Evolutionary conservation across 2,888 invertebrate species (phyloP).

Genomic region (Lasius platythorax): DNA sequence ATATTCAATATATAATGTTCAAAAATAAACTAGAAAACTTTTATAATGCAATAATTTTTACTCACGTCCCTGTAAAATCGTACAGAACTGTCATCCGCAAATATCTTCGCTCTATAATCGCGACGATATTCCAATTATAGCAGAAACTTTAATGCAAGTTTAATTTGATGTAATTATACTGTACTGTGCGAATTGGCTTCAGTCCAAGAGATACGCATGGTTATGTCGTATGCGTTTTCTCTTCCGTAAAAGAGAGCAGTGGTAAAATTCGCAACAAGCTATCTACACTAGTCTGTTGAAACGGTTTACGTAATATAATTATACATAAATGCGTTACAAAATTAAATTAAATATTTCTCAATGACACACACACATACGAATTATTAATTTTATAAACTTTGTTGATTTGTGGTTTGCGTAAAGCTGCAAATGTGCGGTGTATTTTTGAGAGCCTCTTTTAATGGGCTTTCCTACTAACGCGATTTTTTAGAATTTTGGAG

Average conservation of each 20-base stretch:
- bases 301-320: neutral
- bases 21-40: neutral
- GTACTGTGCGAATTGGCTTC: slow-evolving; percentile 28
- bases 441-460: neutral
- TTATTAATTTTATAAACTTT: neutral
- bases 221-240: slow-evolving; percentile 29
- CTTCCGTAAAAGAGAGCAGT: neutral
- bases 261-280: slow-evolving; percentile 10
- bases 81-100: neutral
- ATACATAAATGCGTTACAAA: neutral
- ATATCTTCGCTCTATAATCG: slow-evolving; percentile 13
- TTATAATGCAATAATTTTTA: neutral
- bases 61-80: neutral
- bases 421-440: neutral
- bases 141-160: slow-evolving; percentile 45
- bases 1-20: neutral
- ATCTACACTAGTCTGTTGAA: neutral
- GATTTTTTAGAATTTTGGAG: slow-evolving; percentile 9
- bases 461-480: neutral
- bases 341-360: neutral
- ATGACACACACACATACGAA: neutral
- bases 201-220: slow-evolving; percentile 40
- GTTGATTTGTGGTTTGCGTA: neutral
- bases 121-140: slow-evolving; percentile 17
- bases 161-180: slow-evolving; percentile 45